Percentiles rank a stretch among this genome's conserved stretches.
These are phyloP conservation scores for Empidonax alnorum DNA, from an alignment of 2,113 vertebrate genomes.

Conservation along the genomic window DNA sequence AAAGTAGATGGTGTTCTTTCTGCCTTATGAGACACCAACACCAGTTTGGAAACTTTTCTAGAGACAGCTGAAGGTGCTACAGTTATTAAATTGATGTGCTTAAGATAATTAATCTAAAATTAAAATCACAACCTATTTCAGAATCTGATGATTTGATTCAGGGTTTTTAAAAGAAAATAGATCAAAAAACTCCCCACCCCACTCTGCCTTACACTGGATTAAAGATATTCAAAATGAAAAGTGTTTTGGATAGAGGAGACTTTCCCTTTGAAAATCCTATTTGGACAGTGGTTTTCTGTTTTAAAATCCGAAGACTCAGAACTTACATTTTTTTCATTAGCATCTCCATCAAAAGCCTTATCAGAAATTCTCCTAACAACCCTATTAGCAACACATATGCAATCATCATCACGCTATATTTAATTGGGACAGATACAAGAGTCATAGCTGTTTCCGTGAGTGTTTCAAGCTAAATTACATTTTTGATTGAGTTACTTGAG, in stretches of 20 bases:
- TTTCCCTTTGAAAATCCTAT: not conserved
- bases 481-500: slow-evolving; percentile 26
- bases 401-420: not conserved
- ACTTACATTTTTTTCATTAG: not conserved
- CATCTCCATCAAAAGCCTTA: not conserved
- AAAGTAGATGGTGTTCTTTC: not conserved
- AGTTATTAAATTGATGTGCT: not conserved
- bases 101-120: not conserved
- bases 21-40: not conserved
- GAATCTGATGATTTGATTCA: not conserved
- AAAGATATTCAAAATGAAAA: not conserved
- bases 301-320: not conserved
- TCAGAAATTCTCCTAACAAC: not conserved
- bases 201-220: not conserved
- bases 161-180: not conserved
- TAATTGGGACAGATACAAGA: slow-evolving; percentile 25
- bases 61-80: not conserved
- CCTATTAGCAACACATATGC: not conserved
- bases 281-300: not conserved
- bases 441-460: not conserved
- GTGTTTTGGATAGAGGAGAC: not conserved
- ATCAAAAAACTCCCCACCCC: accelerated
- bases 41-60: not conserved
- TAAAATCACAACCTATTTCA: not conserved
- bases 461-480: slow-evolving; percentile 14